phyloP scores from a whole-genome alignment of 2,888 invertebrate species.

The Hyalella azteca region DNA sequence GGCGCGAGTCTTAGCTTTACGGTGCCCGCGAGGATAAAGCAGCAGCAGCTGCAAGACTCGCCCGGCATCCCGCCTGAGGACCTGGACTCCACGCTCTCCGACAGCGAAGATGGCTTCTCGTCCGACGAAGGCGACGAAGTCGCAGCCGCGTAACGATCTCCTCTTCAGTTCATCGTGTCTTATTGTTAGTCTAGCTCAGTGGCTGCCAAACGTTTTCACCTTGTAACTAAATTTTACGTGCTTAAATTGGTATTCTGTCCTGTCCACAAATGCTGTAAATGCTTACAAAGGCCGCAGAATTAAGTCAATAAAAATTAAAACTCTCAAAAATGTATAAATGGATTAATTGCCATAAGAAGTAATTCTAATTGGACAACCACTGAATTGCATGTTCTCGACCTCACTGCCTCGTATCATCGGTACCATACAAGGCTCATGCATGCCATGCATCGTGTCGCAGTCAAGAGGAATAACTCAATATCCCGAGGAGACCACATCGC shows the following conservation, averaged over 20 bases:
- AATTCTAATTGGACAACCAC: no score
- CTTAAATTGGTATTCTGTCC: background rate
- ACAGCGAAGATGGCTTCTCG: slow-evolving; percentile 35
- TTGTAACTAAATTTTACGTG: background rate
- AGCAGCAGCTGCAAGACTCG: background rate
- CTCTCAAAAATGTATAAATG: no score
- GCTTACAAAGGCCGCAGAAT: no score
- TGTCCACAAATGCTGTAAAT: no score
- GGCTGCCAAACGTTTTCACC: background rate
- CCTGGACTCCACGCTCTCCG: slow-evolving; percentile 22
- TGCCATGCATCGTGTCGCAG: no score
- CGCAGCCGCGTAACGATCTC: background rate
- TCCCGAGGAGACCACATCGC: no score
- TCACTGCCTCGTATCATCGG: no score
- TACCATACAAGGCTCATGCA: no score
- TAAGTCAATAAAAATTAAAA: no score
- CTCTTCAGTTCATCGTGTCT: background rate
- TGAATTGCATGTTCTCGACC: no score
- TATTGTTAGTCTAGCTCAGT: background rate
- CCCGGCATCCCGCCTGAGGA: background rate
- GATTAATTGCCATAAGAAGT: no score
- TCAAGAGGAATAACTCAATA: no score
- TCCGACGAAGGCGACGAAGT: slow-evolving; percentile 15
- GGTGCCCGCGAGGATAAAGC: slow-evolving; percentile 37
- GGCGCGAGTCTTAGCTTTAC: slow-evolving; percentile 55